These are phyloP conservation scores for Crenichthys baileyi DNA, from an alignment of 2,797 vertebrate genomes.

Conservation along the genomic window DNA sequence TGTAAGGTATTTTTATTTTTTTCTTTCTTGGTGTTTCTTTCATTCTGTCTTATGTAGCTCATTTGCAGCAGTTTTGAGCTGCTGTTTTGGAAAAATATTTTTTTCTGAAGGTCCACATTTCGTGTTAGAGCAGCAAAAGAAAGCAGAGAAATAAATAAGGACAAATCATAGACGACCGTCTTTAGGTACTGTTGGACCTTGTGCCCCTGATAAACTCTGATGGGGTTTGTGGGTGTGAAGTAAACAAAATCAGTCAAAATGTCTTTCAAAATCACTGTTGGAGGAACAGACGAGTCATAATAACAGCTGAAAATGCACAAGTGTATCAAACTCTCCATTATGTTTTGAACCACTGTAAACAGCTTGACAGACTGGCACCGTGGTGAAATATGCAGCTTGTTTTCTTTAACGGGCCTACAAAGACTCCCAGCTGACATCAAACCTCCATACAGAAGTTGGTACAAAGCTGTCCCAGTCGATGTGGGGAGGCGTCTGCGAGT, in stretches of 20 bases:
- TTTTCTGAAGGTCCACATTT: slow-evolving; percentile 5
- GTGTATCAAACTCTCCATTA: slow-evolving; percentile 40
- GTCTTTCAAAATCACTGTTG: slow-evolving; percentile 31
- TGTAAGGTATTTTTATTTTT: not conserved
- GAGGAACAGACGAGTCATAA: slow-evolving; percentile 30
- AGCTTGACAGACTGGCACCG: slow-evolving; percentile 45
- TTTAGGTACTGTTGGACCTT: slow-evolving; percentile 1
- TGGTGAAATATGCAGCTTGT: slow-evolving; percentile 55
- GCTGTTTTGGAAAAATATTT: not conserved
- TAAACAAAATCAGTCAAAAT: slow-evolving; percentile 32
- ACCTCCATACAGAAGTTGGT: slow-evolving; percentile 18
- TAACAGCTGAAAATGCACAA: slow-evolving; percentile 34
- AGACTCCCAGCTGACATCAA: slow-evolving; percentile 54
- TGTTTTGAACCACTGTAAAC: slow-evolving; percentile 36
- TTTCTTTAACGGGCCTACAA: slow-evolving; percentile 59
- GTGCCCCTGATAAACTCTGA: slow-evolving; percentile 19
- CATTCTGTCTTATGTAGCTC: not conserved
- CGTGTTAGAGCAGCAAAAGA: not conserved
- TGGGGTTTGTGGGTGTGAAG: slow-evolving; percentile 23
- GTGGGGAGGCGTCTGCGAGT: slow-evolving; percentile 49
- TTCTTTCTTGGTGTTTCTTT: not conserved
- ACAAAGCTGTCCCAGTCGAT: slow-evolving; percentile 46
- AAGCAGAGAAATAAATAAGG: not conserved
- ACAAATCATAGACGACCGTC: not conserved
- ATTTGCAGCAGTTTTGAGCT: not conserved